A percentile compares a stretch with the other conserved stretches of the same genome.
phyloP scores from a whole-genome alignment of 2,888 invertebrate species.

The Drosophila borborema region DNA sequence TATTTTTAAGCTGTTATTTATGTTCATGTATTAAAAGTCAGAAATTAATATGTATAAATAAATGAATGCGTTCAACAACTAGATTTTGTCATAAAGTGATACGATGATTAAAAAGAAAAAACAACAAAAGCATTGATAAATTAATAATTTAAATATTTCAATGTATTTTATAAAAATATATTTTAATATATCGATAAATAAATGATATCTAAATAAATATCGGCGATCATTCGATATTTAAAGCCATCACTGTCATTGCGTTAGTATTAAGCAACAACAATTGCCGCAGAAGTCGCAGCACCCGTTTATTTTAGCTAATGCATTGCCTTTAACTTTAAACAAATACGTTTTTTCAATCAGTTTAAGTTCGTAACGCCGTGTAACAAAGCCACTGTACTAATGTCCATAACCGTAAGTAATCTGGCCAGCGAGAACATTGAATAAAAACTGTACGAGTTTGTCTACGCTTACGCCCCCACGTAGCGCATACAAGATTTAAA shows the following conservation, averaged over 20 bases:
- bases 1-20: not conserved
- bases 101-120: not conserved
- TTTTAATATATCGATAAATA: no score
- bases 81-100: not conserved
- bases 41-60: constrained; percentile 1
- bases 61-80: not conserved
- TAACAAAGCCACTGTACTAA: constrained; percentile 78
- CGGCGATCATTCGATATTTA: constrained; percentile 1
- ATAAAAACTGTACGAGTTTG: constrained; percentile 4
- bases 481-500: constrained; percentile 50
- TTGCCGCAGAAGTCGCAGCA: constrained; percentile 57
- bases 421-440: constrained; percentile 5
- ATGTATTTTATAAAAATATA: no score
- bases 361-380: constrained; percentile 60
- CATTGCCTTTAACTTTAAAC: constrained; percentile 48
- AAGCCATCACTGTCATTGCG: constrained; percentile 30
- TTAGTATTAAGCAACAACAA: constrained; percentile 63
- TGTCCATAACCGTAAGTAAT: constrained; percentile 85
- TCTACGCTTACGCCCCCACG: constrained; percentile 64
- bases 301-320: constrained; percentile 61
- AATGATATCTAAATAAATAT: constrained; percentile 1
- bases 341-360: constrained; percentile 33
- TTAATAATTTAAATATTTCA: no score
- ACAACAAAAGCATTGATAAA: no score
- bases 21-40: not conserved